These are phyloP conservation scores for Tachina lurida DNA, from an alignment of 2,888 invertebrate genomes.

Conservation along the genomic window DNA sequence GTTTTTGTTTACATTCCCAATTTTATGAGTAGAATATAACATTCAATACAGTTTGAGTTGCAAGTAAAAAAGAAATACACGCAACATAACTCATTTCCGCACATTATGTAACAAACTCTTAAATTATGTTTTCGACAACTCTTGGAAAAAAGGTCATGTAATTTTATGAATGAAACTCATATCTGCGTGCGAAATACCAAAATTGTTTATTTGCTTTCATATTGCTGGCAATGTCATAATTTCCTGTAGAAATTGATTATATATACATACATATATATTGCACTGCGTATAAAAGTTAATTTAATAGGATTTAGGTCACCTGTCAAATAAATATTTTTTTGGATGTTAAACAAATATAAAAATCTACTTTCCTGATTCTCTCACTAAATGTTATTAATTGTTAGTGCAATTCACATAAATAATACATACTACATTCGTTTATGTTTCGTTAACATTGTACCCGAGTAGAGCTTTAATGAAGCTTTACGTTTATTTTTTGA, in stretches of 20 bases:
- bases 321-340: background rate
- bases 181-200: background rate
- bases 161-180: slow-evolving; percentile 24
- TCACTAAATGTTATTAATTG: slow-evolving; percentile 14
- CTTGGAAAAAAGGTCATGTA: background rate
- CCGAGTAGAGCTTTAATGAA: slow-evolving; percentile 25
- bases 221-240: background rate
- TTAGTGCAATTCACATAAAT: background rate
- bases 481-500: too few species aligned
- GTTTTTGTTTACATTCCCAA: background rate
- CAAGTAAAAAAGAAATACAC: too few species aligned
- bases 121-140: background rate
- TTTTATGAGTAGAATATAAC: too few species aligned
- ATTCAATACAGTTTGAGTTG: too few species aligned
- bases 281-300: slow-evolving; percentile 38
- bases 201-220: slow-evolving; percentile 20
- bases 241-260: background rate
- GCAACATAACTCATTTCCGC: background rate
- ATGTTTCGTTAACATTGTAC: background rate
- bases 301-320: slow-evolving; percentile 45
- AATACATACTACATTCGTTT: background rate
- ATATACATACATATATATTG: slow-evolving; percentile 2
- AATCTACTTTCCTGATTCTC: background rate
- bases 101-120: slow-evolving; percentile 17
- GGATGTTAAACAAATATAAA: background rate